Percentiles rank a stretch among this genome's conserved stretches.
Evolutionary conservation across 2,113 vertebrate species (phyloP).

Genomic region (Serilophus lunatus): DNA sequence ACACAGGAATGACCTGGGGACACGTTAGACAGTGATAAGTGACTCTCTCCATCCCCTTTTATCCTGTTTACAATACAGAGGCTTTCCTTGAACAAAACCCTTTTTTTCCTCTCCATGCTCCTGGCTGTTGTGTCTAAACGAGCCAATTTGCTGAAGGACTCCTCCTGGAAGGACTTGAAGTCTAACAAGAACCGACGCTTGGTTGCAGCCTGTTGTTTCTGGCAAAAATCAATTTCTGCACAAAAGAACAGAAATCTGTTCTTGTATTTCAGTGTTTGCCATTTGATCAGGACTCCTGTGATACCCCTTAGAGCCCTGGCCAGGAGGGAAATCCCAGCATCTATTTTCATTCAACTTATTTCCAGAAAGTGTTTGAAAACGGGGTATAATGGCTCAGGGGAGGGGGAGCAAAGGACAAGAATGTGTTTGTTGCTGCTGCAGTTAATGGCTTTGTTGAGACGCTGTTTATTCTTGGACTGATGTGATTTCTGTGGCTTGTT

Average conservation of each 20-base stretch:
- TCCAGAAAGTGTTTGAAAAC: not conserved
- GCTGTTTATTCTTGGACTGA: not conserved
- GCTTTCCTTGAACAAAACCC: slow-evolving; percentile 72
- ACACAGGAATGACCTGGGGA: slow-evolving; percentile 75
- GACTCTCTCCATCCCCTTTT: slow-evolving; percentile 74
- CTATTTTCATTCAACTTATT: not conserved
- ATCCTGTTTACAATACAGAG: slow-evolving; percentile 85
- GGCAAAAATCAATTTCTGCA: slow-evolving; percentile 27
- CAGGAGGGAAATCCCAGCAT: not conserved
- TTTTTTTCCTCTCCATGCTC: slow-evolving; percentile 48
- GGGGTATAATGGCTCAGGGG: not conserved
- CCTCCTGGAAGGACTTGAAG: slow-evolving; percentile 24
- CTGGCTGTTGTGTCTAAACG: slow-evolving; percentile 78
- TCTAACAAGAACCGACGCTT: not conserved
- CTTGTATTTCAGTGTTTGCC: not conserved
- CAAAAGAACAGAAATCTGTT: not conserved
- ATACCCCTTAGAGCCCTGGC: not conserved
- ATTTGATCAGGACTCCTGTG: not conserved
- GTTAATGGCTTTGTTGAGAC: not conserved
- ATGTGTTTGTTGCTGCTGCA: not conserved
- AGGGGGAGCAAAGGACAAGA: not conserved
- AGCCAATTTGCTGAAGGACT: slow-evolving; percentile 71
- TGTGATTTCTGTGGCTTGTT: not conserved
- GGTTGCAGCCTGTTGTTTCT: not conserved
- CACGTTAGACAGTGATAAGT: slow-evolving; percentile 75